Conservation (phyloP, 2,888 invertebrate genomes). For the Lymantria dispar region DNA sequence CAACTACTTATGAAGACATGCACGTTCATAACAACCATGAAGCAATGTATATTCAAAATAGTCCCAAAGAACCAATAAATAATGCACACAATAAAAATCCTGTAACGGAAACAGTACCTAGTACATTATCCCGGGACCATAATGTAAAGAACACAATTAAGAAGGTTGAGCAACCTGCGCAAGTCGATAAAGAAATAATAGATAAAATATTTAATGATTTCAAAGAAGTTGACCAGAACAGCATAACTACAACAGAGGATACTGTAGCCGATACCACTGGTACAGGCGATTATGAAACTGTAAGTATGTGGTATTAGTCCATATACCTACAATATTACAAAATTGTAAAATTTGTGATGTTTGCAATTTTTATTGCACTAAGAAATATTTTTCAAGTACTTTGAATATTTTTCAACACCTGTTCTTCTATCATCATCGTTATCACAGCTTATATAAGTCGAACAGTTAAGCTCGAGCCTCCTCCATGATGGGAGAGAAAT, state of each 20-base stretch:
- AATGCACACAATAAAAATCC: not conserved
- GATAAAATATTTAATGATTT: constrained; percentile 18
- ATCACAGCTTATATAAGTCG: no score
- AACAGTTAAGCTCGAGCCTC: no score
- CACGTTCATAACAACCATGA: not conserved
- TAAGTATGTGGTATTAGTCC: constrained; percentile 14
- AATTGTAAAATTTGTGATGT: no score
- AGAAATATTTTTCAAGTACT: no score
- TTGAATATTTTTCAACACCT: no score
- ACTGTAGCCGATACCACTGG: constrained; percentile 19
- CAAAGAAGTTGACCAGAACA: constrained; percentile 2
- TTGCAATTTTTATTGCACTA: no score
- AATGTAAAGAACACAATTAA: not conserved
- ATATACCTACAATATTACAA: no score
- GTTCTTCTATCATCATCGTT: no score
- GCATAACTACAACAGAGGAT: constrained; percentile 13
- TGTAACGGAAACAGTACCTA: not conserved
- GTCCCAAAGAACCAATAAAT: not conserved
- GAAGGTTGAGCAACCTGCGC: not conserved
- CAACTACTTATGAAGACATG: not conserved
- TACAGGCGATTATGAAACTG: constrained; percentile 22
- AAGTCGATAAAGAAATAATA: constrained; percentile 11
- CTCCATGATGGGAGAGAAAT: no score
- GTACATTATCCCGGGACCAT: not conserved
- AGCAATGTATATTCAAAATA: not conserved